Percentiles rank a stretch among this genome's conserved stretches.
Evolutionary conservation across 2,888 invertebrate genomes (phyloP).

Genomic region (Allophyes oxyacanthae): DNA sequence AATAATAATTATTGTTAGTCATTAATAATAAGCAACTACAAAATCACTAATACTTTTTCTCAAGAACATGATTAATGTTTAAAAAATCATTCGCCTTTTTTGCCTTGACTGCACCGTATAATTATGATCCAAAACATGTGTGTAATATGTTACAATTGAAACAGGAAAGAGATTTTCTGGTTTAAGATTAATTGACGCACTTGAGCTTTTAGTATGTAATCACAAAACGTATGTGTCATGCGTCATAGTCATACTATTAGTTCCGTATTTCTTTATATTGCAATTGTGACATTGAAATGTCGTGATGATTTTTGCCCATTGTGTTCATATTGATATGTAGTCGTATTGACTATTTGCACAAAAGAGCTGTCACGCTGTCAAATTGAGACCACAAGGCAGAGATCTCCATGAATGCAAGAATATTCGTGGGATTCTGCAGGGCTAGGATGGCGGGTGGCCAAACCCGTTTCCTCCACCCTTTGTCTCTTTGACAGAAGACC

Average conservation of each 20-base stretch:
- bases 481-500: no score
- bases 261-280: slow-evolving; percentile 57
- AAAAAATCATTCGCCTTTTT: slow-evolving; percentile 19
- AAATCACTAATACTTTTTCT: no score
- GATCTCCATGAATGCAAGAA: no score
- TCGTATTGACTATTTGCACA: background rate
- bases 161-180: slow-evolving; percentile 25
- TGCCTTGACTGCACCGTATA: background rate
- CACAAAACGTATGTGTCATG: slow-evolving; percentile 9
- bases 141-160: slow-evolving; percentile 6
- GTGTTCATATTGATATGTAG: slow-evolving; percentile 4
- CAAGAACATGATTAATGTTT: slow-evolving; percentile 30
- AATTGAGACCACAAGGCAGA: no score
- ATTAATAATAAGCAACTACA: no score
- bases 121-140: slow-evolving; percentile 14
- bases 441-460: no score
- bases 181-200: slow-evolving; percentile 35
- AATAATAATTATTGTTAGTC: no score
- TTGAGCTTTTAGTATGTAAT: slow-evolving; percentile 23
- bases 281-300: slow-evolving; percentile 55
- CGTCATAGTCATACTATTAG: slow-evolving; percentile 38
- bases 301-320: slow-evolving; percentile 49
- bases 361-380: background rate
- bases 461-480: no score
- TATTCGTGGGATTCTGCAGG: no score